These are phyloP conservation scores for Squalus acanthias DNA, from an alignment of 2,797 vertebrate species.

Conservation along the genomic window DNA sequence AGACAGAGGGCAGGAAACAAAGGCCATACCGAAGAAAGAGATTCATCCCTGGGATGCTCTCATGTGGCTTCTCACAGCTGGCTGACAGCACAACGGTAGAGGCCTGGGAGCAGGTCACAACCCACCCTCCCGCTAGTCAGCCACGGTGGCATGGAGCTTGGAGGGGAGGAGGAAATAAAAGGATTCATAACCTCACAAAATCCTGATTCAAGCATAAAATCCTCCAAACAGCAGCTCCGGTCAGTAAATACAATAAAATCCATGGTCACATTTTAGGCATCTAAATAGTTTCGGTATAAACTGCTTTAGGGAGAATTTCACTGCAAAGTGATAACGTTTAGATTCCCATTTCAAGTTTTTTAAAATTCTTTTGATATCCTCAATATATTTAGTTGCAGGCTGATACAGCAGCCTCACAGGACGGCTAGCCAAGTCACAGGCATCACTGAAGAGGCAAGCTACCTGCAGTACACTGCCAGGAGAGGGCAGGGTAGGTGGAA, in stretches of 20 bases:
- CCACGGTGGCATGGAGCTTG: background rate
- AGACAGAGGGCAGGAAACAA: background rate
- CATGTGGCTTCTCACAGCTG: background rate
- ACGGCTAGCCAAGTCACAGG: background rate
- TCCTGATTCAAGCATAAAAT: constrained; percentile 14
- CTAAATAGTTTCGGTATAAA: background rate
- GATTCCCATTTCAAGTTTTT: background rate
- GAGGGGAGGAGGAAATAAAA: background rate
- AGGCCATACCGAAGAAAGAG: background rate
- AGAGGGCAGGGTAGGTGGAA: background rate
- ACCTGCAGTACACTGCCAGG: background rate
- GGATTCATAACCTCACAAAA: background rate
- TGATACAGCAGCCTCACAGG: background rate
- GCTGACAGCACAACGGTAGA: background rate
- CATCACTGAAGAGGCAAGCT: background rate
- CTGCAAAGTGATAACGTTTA: constrained; percentile 3
- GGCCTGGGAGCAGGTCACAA: background rate
- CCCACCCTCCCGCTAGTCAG: background rate
- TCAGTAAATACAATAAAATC: constrained; percentile 2
- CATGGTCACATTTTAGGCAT: background rate
- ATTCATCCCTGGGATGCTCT: background rate
- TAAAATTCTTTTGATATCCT: background rate
- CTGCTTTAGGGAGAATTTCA: background rate
- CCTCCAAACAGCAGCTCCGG: background rate
- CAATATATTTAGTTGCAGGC: background rate